A percentile compares a stretch with the other conserved stretches of the same genome.
These are phyloP conservation scores for Dascillus cervinus DNA, from an alignment of 2,888 invertebrate genomes.

Conservation along the genomic window DNA sequence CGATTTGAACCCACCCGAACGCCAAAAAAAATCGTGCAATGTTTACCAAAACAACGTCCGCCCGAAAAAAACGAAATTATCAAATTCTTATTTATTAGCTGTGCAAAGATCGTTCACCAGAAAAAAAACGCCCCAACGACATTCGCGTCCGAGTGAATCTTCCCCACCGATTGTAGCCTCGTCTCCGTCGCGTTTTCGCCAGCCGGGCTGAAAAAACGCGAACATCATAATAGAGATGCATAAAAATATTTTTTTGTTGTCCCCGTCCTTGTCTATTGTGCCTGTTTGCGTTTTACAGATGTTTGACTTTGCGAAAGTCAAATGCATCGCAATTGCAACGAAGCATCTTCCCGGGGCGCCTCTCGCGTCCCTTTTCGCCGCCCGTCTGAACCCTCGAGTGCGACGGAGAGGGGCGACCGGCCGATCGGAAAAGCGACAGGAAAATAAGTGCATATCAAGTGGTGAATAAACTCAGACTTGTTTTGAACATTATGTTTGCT, in stretches of 20 bases:
- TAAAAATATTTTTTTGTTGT: slow-evolving; percentile 26
- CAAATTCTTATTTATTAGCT: slow-evolving; percentile 22
- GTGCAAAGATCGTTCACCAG: slow-evolving; percentile 19
- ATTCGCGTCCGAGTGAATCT: too few relatives aligned
- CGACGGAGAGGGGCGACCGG: slow-evolving; percentile 1
- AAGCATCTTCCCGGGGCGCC: slow-evolving; percentile 11
- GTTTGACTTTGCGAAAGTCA: slow-evolving; percentile 40
- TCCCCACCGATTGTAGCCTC: too few relatives aligned
- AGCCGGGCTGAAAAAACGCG: slow-evolving; percentile 3
- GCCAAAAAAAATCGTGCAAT: not conserved
- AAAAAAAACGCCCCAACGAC: slow-evolving; percentile 18
- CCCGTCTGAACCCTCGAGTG: slow-evolving; percentile 6
- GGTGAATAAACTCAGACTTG: slow-evolving; percentile 38
- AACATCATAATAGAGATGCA: slow-evolving; percentile 3
- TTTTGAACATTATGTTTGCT: slow-evolving; percentile 36
- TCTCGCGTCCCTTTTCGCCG: slow-evolving; percentile 6
- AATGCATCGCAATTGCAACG: slow-evolving; percentile 23
- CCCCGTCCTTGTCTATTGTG: slow-evolving; percentile 27
- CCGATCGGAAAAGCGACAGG: slow-evolving; percentile 5
- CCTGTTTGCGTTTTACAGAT: slow-evolving; percentile 22
- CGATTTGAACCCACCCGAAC: not conserved
- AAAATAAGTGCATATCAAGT: slow-evolving; percentile 28
- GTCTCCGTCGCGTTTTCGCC: too few relatives aligned
- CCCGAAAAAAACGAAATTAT: slow-evolving; percentile 14
- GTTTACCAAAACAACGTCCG: too few relatives aligned